A percentile compares a stretch with the other conserved stretches of the same genome.
These are phyloP conservation scores for Squalus acanthias DNA, from an alignment of 2,797 vertebrate genomes.

Conservation along the genomic window DNA sequence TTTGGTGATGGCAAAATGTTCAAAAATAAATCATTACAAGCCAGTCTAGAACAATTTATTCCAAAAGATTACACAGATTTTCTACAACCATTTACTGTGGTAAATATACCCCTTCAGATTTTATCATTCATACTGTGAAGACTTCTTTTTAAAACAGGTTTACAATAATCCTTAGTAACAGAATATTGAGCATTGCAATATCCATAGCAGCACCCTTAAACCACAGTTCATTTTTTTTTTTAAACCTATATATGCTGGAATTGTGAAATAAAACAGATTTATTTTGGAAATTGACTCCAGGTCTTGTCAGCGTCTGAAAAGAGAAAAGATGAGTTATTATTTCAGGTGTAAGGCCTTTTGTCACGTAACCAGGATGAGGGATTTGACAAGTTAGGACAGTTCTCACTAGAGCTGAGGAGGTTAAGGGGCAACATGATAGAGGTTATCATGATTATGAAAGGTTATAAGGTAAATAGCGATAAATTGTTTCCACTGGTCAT, in stretches of 20 bases:
- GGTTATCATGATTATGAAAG: neutral
- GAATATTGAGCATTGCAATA: neutral
- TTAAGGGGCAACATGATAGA: neutral
- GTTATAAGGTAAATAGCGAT: neutral
- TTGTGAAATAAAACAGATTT: neutral
- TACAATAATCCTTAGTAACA: neutral
- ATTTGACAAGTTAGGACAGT: neutral
- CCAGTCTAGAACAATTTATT: neutral
- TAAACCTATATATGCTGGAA: neutral
- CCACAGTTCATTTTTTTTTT: neutral
- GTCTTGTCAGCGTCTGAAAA: neutral
- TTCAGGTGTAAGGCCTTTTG: neutral
- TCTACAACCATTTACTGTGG: neutral
- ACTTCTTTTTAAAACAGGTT: neutral
- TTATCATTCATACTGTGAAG: neutral
- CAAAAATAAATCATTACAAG: neutral
- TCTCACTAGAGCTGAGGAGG: neutral
- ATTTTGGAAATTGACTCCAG: neutral
- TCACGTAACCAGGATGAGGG: neutral
- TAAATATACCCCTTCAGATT: neutral
- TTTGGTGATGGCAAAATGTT: neutral
- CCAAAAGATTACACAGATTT: neutral
- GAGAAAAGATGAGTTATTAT: neutral
- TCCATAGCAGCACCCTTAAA: neutral
- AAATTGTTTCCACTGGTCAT: neutral